Conservation (phyloP, 2,113 vertebrate genomes). For the Alectura lathami region DNA sequence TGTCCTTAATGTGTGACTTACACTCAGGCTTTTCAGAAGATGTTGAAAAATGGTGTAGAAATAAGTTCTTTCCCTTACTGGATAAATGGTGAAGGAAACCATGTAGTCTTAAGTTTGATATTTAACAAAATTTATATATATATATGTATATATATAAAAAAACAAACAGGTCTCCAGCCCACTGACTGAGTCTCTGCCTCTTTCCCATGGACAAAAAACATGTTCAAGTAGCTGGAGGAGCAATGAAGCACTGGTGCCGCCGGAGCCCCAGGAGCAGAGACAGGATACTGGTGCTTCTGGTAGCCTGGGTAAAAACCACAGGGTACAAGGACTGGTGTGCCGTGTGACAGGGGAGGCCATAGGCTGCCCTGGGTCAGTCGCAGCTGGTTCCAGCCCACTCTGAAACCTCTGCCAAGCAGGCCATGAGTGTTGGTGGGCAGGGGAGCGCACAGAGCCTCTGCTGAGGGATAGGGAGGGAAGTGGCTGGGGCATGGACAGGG, state of each 20-base stretch:
- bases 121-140: not conserved
- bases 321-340: rapidly evolving
- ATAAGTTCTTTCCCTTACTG: not conserved
- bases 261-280: rapidly evolving
- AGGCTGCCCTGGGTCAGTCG: rapidly evolving
- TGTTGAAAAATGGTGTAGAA: not conserved
- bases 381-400: not conserved
- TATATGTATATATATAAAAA: too few species aligned
- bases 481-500: too few species aligned
- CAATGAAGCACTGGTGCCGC: not conserved
- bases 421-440: not conserved
- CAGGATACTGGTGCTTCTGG: rapidly evolving
- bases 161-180: not conserved
- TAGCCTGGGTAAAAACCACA: rapidly evolving
- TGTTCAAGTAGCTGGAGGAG: not conserved
- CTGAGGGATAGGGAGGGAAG: not conserved
- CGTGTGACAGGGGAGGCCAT: not conserved
- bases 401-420: rapidly evolving
- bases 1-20: not conserved
- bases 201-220: too few species aligned
- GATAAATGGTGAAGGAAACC: not conserved
- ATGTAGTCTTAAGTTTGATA: not conserved
- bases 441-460: not conserved
- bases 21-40: not conserved
- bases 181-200: not conserved